Conservation (phyloP, 2,113 vertebrate genomes). For the Jacana jacana region DNA sequence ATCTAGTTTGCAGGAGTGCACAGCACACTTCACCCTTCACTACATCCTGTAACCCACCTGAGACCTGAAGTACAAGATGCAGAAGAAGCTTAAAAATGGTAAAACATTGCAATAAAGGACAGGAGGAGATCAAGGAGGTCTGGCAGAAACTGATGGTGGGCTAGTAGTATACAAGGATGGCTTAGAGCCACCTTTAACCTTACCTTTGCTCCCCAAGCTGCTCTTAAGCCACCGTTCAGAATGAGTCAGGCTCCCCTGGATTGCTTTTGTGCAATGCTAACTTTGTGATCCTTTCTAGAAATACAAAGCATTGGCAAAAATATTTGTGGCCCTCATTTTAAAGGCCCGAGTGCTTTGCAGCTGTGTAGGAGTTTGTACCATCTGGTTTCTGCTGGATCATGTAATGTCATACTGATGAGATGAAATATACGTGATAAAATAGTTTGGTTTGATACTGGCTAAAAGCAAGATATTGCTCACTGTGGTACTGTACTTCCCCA, state of each 20-base stretch:
- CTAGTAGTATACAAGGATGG: neutral
- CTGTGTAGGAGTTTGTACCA: neutral
- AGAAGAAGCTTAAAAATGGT: neutral
- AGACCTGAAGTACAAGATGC: neutral
- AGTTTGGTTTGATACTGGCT: neutral
- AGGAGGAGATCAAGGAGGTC: neutral
- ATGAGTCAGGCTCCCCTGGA: neutral
- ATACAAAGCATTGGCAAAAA: neutral
- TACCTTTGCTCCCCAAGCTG: neutral
- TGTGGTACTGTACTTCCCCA: neutral
- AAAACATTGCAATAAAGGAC: neutral
- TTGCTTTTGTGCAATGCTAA: neutral
- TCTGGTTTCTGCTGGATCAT: constrained; percentile 26
- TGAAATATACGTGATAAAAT: neutral
- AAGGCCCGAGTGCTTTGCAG: neutral
- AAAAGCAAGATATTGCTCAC: neutral
- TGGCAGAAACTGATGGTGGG: neutral
- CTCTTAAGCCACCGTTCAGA: neutral
- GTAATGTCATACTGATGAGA: neutral
- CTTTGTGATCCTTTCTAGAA: neutral
- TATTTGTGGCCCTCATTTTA: constrained; percentile 6
- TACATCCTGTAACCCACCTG: neutral
- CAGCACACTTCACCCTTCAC: neutral
- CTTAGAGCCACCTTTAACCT: neutral
- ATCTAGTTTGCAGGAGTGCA: neutral